Conservation (phyloP, 2,888 invertebrate genomes). For the Scaptodrosophila latifasciaeformis region DNA sequence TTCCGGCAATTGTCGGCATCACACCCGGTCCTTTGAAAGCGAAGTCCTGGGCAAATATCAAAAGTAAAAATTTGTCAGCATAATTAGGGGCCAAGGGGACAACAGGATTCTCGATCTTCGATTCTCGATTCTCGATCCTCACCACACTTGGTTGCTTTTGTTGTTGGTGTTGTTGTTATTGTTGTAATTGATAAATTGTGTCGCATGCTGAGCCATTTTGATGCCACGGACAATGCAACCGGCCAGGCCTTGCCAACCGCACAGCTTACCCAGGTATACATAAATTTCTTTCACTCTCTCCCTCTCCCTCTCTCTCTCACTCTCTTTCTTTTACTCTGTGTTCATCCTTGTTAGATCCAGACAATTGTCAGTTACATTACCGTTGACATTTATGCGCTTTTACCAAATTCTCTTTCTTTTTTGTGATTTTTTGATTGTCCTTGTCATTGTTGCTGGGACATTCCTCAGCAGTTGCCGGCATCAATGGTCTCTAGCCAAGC, state of each 20-base stretch:
- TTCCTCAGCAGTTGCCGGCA: conserved; percentile 18
- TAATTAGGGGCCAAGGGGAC: conserved; percentile 1
- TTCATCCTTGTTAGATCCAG: conserved; percentile 4
- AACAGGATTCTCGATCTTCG: too few species aligned
- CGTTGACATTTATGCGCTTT: conserved; percentile 53
- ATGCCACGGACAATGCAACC: conserved; percentile 14
- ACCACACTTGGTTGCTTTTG: conserved; percentile 14
- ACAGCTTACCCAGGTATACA: conserved; percentile 20
- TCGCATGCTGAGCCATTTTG: conserved; percentile 49
- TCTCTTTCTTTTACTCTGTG: neutral
- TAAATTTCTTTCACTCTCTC: too few species aligned
- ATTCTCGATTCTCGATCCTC: too few species aligned
- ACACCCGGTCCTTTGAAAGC: neutral
- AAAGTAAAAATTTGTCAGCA: conserved; percentile 1
- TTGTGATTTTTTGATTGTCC: conserved; percentile 25
- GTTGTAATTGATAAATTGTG: conserved; percentile 59
- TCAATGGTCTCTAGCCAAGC: neutral
- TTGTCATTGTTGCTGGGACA: conserved; percentile 42
- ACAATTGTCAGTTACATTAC: conserved; percentile 47
- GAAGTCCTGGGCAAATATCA: neutral
- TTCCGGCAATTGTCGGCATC: conserved; percentile 27
- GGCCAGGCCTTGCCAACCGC: conserved; percentile 10
- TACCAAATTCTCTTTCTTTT: neutral
- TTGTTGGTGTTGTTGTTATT: neutral
- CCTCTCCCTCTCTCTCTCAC: conserved; percentile 23